These are phyloP conservation scores for Carapus acus DNA, from an alignment of 2,797 vertebrate species.

Conservation along the genomic window DNA sequence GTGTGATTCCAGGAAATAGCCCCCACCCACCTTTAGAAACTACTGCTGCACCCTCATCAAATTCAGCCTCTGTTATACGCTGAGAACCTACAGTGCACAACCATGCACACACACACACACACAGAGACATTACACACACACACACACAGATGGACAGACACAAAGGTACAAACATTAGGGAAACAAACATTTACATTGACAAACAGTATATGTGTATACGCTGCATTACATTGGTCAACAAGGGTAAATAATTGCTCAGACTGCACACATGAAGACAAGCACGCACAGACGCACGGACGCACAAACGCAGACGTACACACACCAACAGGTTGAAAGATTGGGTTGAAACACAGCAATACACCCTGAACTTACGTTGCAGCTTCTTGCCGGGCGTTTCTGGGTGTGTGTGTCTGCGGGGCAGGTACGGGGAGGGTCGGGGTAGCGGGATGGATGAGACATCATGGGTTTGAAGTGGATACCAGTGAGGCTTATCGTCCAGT, in stretches of 20 bases:
- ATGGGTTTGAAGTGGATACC: slow-evolving; percentile 97
- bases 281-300: too few species aligned
- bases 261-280: not conserved
- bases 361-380: slow-evolving; percentile 85
- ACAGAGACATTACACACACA: slow-evolving; percentile 34
- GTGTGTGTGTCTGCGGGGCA: slow-evolving; percentile 85
- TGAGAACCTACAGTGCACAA: slow-evolving; percentile 87
- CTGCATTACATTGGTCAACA: slow-evolving; percentile 1
- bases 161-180: slow-evolving; percentile 22
- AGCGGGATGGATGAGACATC: slow-evolving; percentile 97
- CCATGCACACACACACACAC: slow-evolving; percentile 48
- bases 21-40: slow-evolving; percentile 93
- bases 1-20: slow-evolving; percentile 39
- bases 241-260: not conserved
- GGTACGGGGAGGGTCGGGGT: slow-evolving; percentile 90
- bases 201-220: slow-evolving; percentile 5
- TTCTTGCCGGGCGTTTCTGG: slow-evolving; percentile 86
- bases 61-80: slow-evolving; percentile 96
- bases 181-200: slow-evolving; percentile 33
- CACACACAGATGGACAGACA: slow-evolving; percentile 28
- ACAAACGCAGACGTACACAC: not conserved
- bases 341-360: slow-evolving; percentile 1
- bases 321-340: slow-evolving; percentile 15
- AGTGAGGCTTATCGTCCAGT: slow-evolving; percentile 96
- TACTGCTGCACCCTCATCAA: slow-evolving; percentile 90